Evolutionary conservation across 2,113 vertebrate genomes (phyloP).

Genomic region (Eurypyga helias): DNA sequence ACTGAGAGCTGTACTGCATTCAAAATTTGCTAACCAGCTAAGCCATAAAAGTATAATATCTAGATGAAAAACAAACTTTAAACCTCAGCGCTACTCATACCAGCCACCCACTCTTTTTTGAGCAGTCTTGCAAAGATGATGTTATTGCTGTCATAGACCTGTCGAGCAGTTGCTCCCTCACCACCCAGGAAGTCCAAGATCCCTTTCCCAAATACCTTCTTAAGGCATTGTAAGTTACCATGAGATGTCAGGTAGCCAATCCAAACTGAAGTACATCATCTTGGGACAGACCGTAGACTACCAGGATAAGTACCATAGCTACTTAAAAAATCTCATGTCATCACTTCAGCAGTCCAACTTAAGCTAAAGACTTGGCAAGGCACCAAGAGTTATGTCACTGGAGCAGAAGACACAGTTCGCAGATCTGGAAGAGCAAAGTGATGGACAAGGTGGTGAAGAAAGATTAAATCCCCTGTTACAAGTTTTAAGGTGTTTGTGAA

Average conservation of each 20-base stretch:
- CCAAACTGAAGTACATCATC: neutral
- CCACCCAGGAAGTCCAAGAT: neutral
- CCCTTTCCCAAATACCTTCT: neutral
- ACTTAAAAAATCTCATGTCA: neutral
- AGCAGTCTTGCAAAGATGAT: neutral
- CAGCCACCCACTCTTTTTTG: neutral
- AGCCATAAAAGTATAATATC: neutral
- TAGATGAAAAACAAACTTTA: neutral
- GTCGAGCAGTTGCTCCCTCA: neutral
- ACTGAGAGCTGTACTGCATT: neutral
- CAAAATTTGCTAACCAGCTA: neutral
- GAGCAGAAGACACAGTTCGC: neutral
- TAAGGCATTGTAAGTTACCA: neutral
- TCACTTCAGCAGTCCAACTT: slow-evolving; percentile 5
- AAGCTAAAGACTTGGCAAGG: neutral
- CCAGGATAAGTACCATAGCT: neutral
- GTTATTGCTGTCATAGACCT: neutral
- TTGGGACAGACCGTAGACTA: neutral
- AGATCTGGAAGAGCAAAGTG: neutral
- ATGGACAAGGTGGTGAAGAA: slow-evolving; percentile 24
- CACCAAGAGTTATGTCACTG: neutral
- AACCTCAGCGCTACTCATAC: neutral
- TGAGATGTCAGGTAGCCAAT: neutral
- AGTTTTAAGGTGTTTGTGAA: neutral
- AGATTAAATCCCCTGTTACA: neutral